A percentile compares a stretch with the other conserved stretches of the same genome.
Evolutionary conservation across 2,888 invertebrate genomes (phyloP).

Genomic region (Athripsodes cinereus): DNA sequence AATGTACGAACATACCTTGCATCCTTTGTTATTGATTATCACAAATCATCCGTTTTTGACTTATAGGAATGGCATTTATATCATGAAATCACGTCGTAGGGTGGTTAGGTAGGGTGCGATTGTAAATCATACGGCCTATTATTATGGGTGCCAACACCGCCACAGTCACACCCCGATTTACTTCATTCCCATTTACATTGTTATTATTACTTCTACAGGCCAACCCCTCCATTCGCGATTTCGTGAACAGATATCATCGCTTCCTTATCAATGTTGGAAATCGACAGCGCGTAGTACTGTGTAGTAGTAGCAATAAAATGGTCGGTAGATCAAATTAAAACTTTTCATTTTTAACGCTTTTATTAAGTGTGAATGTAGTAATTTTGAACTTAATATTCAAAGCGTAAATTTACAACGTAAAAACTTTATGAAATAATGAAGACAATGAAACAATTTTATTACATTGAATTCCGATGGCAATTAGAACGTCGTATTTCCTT

Average conservation of each 20-base stretch:
- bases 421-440: not conserved
- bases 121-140: slow-evolving; percentile 19
- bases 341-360: not conserved
- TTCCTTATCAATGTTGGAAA: slow-evolving; percentile 8
- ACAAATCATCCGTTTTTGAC: slow-evolving; percentile 2
- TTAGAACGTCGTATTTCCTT: too few relatives aligned
- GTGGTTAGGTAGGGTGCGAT: slow-evolving; percentile 2
- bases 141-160: slow-evolving; percentile 20
- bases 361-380: not conserved
- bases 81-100: slow-evolving; percentile 11
- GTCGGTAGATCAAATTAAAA: slow-evolving; percentile 11
- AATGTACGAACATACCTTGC: not conserved
- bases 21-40: not conserved
- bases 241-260: slow-evolving; percentile 10
- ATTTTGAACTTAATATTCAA: not conserved
- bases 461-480: too few relatives aligned
- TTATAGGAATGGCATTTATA: not conserved
- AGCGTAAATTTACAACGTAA: too few relatives aligned
- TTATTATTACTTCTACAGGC: not conserved
- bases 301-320: slow-evolving; percentile 9
- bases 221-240: slow-evolving; percentile 5
- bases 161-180: slow-evolving; percentile 5
- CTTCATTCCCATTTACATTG: not conserved
- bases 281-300: slow-evolving; percentile 13
- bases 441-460: not conserved